Evolutionary conservation across 2,797 vertebrate species (phyloP).

Genomic region (Argyrosomus regius): DNA sequence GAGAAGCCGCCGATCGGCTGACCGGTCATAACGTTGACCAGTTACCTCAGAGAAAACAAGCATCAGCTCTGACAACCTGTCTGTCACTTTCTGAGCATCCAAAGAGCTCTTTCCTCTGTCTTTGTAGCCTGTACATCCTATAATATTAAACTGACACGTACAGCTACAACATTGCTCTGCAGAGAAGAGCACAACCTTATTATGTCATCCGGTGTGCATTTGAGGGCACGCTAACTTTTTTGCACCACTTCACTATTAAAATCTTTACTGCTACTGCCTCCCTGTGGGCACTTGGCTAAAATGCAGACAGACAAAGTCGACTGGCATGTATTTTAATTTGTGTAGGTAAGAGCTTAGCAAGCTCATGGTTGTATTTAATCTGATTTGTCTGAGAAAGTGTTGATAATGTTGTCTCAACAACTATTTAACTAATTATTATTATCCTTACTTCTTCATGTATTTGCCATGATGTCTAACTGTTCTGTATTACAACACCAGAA

Average conservation of each 20-base stretch:
- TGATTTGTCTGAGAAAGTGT: background rate
- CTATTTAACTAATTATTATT: background rate
- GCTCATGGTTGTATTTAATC: background rate
- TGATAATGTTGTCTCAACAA: too few species aligned
- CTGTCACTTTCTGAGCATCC: slow-evolving; percentile 41
- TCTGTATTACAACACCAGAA: background rate
- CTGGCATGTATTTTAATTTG: background rate
- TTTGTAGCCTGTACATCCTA: background rate
- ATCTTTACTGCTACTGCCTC: slow-evolving; percentile 28
- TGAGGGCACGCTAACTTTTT: background rate
- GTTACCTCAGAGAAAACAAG: slow-evolving; percentile 43
- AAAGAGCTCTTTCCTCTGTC: slow-evolving; percentile 1
- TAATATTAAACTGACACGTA: background rate
- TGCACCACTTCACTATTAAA: background rate
- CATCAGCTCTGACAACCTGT: slow-evolving; percentile 64
- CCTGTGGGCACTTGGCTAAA: slow-evolving; percentile 26
- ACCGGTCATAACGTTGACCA: slow-evolving; percentile 36
- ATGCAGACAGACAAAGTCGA: slow-evolving; percentile 8
- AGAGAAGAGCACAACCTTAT: background rate
- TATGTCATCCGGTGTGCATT: background rate
- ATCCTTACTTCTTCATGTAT: background rate
- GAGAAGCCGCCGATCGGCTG: slow-evolving; percentile 60
- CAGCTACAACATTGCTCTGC: background rate
- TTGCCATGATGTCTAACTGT: background rate
- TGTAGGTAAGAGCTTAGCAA: background rate